Percentiles rank a stretch among this genome's conserved stretches.
phyloP scores from a whole-genome alignment of 2,113 vertebrate genomes.

The Leucoraja erinaceus region DNA sequence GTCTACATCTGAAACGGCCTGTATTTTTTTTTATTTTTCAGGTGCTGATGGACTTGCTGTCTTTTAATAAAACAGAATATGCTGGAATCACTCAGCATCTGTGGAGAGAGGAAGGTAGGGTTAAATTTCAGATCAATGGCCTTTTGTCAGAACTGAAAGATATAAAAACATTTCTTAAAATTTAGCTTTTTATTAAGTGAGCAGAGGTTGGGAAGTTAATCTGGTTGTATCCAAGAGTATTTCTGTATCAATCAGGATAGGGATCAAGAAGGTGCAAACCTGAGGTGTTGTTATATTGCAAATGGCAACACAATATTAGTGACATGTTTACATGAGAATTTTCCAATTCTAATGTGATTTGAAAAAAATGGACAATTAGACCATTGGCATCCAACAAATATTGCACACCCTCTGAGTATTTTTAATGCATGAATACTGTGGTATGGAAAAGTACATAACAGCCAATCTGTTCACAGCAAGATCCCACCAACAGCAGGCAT shows the following conservation, averaged over 20 bases:
- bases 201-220: not conserved
- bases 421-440: not conserved
- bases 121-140: not conserved
- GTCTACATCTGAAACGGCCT: conserved; percentile 29
- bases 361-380: too few species aligned
- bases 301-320: not conserved
- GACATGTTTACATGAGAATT: not conserved
- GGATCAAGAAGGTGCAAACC: not conserved
- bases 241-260: not conserved
- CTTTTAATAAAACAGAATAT: conserved; percentile 23
- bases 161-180: not conserved
- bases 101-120: conserved; percentile 26
- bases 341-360: not conserved
- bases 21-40: conserved; percentile 16
- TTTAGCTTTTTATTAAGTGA: not conserved
- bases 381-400: not conserved
- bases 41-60: conserved; percentile 20
- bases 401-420: not conserved
- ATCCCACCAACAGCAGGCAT: not conserved
- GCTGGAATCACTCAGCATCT: conserved; percentile 15
- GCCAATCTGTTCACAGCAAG: not conserved
- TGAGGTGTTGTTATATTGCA: not conserved
- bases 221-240: not conserved
- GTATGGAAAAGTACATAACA: not conserved
- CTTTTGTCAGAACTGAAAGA: not conserved